Percentiles rank a stretch among this genome's conserved stretches.
phyloP scores from a whole-genome alignment of 2,113 vertebrate genomes.

The Limanda limanda region DNA sequence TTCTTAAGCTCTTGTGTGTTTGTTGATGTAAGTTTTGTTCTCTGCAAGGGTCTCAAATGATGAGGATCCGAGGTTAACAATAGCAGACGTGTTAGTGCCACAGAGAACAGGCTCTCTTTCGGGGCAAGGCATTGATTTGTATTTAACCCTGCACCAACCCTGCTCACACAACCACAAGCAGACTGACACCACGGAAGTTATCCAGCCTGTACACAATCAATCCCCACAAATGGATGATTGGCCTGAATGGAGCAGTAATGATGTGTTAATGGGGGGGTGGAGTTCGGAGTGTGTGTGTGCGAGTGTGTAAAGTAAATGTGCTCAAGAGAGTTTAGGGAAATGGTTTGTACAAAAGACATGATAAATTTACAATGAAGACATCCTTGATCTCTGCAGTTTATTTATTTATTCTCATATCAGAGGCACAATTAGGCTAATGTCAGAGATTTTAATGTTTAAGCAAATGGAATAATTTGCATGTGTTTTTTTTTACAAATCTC shows the following conservation, averaged over 20 bases:
- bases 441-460: background rate
- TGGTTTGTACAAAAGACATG: constrained; percentile 4
- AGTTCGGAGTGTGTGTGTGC: background rate
- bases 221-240: constrained; percentile 68
- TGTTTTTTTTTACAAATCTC: no score
- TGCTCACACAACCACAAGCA: constrained; percentile 41
- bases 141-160: constrained; percentile 58
- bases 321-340: constrained; percentile 31
- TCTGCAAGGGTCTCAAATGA: background rate
- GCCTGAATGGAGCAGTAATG: constrained; percentile 64
- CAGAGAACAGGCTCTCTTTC: constrained; percentile 42
- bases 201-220: constrained; percentile 66
- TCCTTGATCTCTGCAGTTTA: constrained; percentile 1
- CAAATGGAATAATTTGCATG: constrained; percentile 22
- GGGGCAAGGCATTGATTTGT: constrained; percentile 67
- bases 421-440: background rate
- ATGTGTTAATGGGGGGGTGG: constrained; percentile 44
- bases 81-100: constrained; percentile 28
- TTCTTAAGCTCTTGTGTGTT: background rate
- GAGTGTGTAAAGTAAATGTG: constrained; percentile 30
- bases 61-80: constrained; percentile 10
- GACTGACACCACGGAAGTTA: constrained; percentile 44
- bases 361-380: constrained; percentile 1
- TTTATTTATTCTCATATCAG: background rate
- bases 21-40: background rate